Percentiles rank a stretch among this genome's conserved stretches.
Evolutionary conservation across 2,797 vertebrate genomes (phyloP).

Genomic region (Chloroceryle inda): DNA sequence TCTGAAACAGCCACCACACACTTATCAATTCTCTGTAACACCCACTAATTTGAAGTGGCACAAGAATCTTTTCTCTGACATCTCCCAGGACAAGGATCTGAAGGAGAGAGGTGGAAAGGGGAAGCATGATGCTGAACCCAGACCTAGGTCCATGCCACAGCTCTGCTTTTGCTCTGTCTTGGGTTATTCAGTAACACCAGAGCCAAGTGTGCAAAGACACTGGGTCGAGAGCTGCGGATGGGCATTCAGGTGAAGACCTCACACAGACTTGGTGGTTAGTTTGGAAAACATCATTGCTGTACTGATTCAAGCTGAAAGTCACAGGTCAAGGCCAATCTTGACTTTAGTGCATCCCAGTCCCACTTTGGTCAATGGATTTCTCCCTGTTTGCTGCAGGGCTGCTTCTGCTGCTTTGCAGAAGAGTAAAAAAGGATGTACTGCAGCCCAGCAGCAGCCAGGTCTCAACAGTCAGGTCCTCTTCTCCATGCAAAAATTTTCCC

Average conservation of each 20-base stretch:
- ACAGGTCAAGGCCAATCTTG: neutral
- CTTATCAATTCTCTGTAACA: neutral
- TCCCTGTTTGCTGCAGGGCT: neutral
- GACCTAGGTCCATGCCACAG: rapidly evolving
- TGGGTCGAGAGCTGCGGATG: neutral
- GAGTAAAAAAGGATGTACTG: too few relatives aligned
- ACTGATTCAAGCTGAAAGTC: neutral
- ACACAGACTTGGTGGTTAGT: too few relatives aligned
- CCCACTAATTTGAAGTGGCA: neutral
- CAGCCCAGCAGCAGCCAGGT: neutral
- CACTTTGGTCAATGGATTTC: neutral
- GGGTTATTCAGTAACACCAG: neutral
- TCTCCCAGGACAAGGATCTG: neutral
- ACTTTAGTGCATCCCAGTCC: neutral
- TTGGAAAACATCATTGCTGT: neutral
- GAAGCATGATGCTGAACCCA: neutral
- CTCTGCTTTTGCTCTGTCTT: neutral
- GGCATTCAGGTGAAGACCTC: rapidly evolving
- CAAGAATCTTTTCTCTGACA: neutral
- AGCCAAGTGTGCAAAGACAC: neutral
- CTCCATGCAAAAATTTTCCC: neutral
- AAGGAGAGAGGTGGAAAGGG: neutral
- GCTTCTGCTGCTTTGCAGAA: neutral
- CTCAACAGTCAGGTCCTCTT: neutral
- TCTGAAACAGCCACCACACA: neutral